Percentiles rank a stretch among this genome's conserved stretches.
Conservation (phyloP, 30 jellyfish, hydroid and myxozoan genomes). For the Phacellophora camtschatica region DNA sequence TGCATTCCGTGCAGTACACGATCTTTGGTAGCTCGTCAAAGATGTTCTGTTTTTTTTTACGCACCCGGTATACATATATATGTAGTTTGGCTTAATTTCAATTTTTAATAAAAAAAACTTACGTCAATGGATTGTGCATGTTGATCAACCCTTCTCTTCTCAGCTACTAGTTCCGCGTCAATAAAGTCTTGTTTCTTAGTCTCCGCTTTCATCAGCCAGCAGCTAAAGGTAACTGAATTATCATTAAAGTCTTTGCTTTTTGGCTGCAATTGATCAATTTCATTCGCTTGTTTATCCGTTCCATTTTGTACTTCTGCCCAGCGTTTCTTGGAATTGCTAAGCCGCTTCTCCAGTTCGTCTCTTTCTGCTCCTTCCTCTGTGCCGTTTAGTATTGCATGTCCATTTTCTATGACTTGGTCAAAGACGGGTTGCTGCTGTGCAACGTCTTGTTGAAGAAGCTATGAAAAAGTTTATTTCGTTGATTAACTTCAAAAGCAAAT, state of each 20-base stretch:
- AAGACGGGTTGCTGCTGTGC: constrained; percentile 78
- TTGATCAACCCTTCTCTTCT: constrained; percentile 31
- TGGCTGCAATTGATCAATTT: constrained; percentile 68
- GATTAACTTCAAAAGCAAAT: too few species aligned
- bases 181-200: constrained; percentile 22
- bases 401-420: constrained; percentile 73
- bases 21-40: too few species aligned
- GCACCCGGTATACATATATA: too few species aligned
- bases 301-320: constrained; percentile 70
- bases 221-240: constrained; percentile 75
- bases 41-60: too few species aligned
- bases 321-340: constrained; percentile 53
- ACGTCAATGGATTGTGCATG: constrained; percentile 70
- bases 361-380: constrained; percentile 82
- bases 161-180: constrained; percentile 4
- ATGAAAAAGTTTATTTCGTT: too few species aligned
- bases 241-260: constrained; percentile 57
- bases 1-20: too few species aligned
- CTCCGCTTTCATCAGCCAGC: constrained; percentile 86
- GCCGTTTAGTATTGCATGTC: constrained; percentile 63
- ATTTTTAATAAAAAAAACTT: too few species aligned
- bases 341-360: constrained; percentile 72
- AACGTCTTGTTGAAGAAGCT: constrained; percentile 88
- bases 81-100: too few species aligned
- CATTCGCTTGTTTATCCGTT: constrained; percentile 65